A percentile compares a stretch with the other conserved stretches of the same genome.
phyloP scores from a whole-genome alignment of 1,140 invertebrate genomes.

The Metaphire vulgaris region DNA sequence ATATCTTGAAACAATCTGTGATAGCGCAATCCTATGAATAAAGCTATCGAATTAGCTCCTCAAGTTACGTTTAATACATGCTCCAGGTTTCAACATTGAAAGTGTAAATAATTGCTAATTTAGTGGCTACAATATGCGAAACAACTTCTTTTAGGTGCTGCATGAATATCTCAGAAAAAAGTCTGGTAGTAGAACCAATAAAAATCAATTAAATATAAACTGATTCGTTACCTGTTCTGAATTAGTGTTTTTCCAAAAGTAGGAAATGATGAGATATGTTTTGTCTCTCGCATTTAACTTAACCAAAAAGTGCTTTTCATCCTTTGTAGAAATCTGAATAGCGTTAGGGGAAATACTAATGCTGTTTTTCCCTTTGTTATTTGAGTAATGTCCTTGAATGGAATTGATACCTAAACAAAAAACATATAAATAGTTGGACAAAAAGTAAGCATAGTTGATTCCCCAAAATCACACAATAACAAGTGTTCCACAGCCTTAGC shows the following conservation, averaged over 20 bases:
- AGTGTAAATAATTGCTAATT: too few relatives aligned
- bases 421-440: background rate
- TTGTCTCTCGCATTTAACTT: conserved; percentile 86
- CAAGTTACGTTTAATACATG: too few relatives aligned
- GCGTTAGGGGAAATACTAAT: conserved; percentile 90
- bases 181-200: background rate
- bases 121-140: too few relatives aligned
- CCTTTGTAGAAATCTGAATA: conserved; percentile 72
- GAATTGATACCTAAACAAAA: conserved; percentile 53
- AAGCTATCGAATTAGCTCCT: background rate
- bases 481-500: too few relatives aligned
- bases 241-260: conserved; percentile 90
- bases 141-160: too few relatives aligned
- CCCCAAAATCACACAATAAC: too few relatives aligned
- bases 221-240: conserved; percentile 84
- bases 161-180: too few relatives aligned
- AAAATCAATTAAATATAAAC: too few relatives aligned
- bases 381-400: conserved; percentile 79
- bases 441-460: too few relatives aligned
- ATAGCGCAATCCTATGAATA: background rate
- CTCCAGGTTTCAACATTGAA: too few relatives aligned
- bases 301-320: conserved; percentile 84
- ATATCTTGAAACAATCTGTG: background rate
- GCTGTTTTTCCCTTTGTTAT: conserved; percentile 90
- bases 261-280: conserved; percentile 86